Percentiles rank a stretch among this genome's conserved stretches.
Evolutionary conservation across 2,797 vertebrate genomes (phyloP).

Genomic region (Argya squamiceps): DNA sequence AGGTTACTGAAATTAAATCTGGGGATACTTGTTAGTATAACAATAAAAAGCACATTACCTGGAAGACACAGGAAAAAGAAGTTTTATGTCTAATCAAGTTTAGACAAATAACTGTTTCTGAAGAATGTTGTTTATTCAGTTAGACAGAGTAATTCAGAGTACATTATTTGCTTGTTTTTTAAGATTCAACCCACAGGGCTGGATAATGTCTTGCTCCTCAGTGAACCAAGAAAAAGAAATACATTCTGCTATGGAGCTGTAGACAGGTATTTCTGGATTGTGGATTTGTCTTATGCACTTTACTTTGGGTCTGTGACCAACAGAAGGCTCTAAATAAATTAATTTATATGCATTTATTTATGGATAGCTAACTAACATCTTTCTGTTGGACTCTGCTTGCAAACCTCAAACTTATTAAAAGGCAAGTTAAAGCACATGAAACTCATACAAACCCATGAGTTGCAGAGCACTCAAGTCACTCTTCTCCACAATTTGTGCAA

Average conservation of each 20-base stretch:
- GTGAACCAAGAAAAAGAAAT: background rate
- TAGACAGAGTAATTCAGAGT: background rate
- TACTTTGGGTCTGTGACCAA: background rate
- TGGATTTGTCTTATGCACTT: background rate
- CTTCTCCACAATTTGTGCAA: rapidly evolving
- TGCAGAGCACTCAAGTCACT: background rate
- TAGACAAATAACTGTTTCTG: background rate
- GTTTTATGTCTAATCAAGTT: background rate
- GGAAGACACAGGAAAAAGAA: background rate
- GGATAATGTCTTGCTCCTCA: background rate
- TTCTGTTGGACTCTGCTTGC: background rate
- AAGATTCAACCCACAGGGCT: background rate
- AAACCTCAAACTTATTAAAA: slow-evolving; percentile 29
- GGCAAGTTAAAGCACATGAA: background rate
- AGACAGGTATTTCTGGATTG: background rate
- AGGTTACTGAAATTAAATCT: slow-evolving; percentile 52
- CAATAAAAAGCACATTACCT: background rate
- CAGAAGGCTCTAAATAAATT: background rate
- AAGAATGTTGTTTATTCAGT: background rate
- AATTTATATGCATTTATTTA: background rate
- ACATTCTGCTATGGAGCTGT: background rate
- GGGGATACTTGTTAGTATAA: background rate
- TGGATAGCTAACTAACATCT: background rate
- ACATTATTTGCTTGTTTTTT: background rate
- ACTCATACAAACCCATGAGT: background rate